Conservation (phyloP, 2,797 vertebrate species). For the Loris lydekkerianus region DNA sequence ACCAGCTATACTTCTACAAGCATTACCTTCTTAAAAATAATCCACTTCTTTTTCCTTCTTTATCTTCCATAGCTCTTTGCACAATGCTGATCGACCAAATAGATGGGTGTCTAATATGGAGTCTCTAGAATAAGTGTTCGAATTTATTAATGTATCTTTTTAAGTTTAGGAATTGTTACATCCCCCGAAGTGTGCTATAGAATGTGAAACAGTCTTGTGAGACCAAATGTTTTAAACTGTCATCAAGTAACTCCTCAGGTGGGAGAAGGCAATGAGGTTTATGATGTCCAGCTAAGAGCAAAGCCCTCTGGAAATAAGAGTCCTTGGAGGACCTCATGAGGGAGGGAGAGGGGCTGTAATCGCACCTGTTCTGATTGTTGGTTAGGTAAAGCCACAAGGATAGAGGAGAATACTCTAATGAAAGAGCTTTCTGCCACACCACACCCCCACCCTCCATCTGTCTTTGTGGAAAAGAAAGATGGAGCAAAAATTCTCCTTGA, state of each 20-base stretch:
- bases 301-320: neutral
- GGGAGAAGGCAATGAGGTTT: neutral
- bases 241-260: neutral
- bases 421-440: neutral
- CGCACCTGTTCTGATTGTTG: neutral
- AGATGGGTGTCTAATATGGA: neutral
- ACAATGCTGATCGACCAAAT: neutral
- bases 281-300: neutral
- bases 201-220: neutral
- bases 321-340: neutral
- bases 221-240: neutral
- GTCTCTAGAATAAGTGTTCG: neutral
- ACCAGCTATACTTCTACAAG: neutral
- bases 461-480: neutral
- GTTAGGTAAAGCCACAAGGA: neutral
- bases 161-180: neutral
- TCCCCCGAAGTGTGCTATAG: neutral
- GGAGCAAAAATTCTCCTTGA: neutral
- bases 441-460: neutral
- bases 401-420: neutral
- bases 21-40: conserved; percentile 11
- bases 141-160: neutral
- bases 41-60: neutral
- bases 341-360: neutral
- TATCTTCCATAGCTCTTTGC: neutral